Evolutionary conservation across 2,113 vertebrate species (phyloP).

Genomic region (Chaenogobius annularis): DNA sequence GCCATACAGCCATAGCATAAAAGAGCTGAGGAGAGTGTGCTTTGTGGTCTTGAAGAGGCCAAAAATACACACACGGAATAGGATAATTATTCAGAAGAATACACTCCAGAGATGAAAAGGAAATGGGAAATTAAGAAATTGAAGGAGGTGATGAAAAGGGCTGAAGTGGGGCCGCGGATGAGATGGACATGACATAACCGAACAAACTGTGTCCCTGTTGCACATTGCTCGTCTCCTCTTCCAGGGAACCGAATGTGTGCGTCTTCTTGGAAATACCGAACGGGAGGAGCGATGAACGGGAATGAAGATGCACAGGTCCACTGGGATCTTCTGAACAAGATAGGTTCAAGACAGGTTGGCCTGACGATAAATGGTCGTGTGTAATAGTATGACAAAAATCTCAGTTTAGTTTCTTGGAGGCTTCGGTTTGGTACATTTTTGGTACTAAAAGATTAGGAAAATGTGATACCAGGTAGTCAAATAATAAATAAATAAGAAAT

Average conservation of each 20-base stretch:
- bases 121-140: constrained; percentile 54
- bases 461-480: not conserved
- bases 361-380: constrained; percentile 6
- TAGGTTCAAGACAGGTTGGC: constrained; percentile 20
- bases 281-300: constrained; percentile 28
- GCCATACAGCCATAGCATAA: constrained; percentile 26
- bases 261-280: constrained; percentile 64
- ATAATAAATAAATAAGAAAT: no score
- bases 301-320: constrained; percentile 16
- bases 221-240: constrained; percentile 15
- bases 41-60: constrained; percentile 64
- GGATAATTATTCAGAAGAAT: constrained; percentile 68
- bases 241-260: constrained; percentile 29
- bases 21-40: constrained; percentile 35
- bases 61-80: constrained; percentile 65
- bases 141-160: constrained; percentile 38
- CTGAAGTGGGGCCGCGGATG: constrained; percentile 25
- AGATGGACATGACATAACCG: constrained; percentile 55
- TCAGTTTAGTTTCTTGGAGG: not conserved
- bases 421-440: not conserved
- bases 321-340: constrained; percentile 41
- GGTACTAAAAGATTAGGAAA: not conserved
- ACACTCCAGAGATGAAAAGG: constrained; percentile 48
- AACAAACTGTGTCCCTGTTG: constrained; percentile 10
- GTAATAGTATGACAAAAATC: no score